Conservation (phyloP, 2,888 invertebrate species). For the Mesoligia furuncula region DNA sequence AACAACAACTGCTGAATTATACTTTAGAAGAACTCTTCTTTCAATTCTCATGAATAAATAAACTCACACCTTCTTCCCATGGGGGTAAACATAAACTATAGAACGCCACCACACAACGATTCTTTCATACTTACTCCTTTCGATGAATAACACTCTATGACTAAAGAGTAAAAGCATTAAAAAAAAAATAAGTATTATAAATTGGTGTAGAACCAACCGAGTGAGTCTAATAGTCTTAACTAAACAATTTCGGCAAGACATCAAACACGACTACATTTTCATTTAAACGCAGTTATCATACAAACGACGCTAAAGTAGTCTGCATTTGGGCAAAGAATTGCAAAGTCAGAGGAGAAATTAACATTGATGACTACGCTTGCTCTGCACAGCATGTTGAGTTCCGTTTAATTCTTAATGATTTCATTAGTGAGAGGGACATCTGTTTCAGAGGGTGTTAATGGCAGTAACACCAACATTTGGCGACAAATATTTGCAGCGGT, state of each 20-base stretch:
- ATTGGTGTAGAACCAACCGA: neutral
- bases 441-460: conserved; percentile 40
- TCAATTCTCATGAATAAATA: no score
- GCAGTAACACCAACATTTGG: conserved; percentile 34
- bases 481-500: conserved; percentile 43
- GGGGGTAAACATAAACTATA: neutral
- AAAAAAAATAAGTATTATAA: no score
- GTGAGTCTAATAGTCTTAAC: neutral
- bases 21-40: no score
- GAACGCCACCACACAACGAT: neutral
- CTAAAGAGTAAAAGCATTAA: no score
- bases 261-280: conserved; percentile 4
- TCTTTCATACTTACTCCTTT: neutral
- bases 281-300: neutral
- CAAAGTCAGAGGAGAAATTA: neutral
- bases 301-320: neutral
- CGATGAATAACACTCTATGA: neutral
- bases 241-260: neutral
- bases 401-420: conserved; percentile 33
- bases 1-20: no score
- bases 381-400: neutral
- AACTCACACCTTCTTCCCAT: neutral
- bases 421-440: conserved; percentile 45
- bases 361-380: neutral
- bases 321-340: neutral